Base-by-base conservation (phyloP, 2,888 invertebrate species). In the Coleophora flavipennella region DNA sequence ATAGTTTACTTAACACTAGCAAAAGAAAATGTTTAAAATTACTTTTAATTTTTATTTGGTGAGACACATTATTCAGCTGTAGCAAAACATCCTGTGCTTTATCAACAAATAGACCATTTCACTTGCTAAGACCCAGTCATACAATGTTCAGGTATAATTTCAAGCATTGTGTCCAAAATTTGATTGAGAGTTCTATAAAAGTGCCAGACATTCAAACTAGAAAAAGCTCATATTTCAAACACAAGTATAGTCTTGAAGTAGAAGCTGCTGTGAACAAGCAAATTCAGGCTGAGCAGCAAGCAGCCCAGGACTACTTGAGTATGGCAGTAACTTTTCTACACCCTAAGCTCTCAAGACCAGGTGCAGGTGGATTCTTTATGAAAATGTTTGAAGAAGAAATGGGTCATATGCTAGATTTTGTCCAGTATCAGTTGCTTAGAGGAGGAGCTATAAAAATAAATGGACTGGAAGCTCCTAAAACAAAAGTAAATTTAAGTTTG, bases 351-450 rank as follows among this genome's bases (percentile, higher is more conserved):
- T 55, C 59, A n/a, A 47, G 48, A 32, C 42, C 49, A 20, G 70
- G 69, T 1, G 53, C 55, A 11, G 67, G 65, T 9, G 61, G 59
- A 1, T 67, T 57, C 40, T 69, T 66, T 39, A 65, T 69, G 62
- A 61, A 51, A 46, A 67, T 69, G 67, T 67, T 60, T 46, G 46
- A 61, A 11, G 67, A 69, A 41, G 68, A 69, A 50, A 39, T 67
- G 8, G 43, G 46, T 12, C 69, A 70, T 36, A 62, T 62, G 61
- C 53, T 60, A 38, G 46, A 52, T 34, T 56, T 68, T 13, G 56
- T 68, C 26, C 52, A 60, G 11, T 70, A 69, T 45, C 70, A 70
- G 38, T 46, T 69, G 33, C 44, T 55, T 11, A 50, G 67, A 39
- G 67, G 67, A 13, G 66, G 62, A 7, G 49, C 13, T 9, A 56